Conservation (phyloP, 2,797 vertebrate genomes). For the Helarctos malayanus region DNA sequence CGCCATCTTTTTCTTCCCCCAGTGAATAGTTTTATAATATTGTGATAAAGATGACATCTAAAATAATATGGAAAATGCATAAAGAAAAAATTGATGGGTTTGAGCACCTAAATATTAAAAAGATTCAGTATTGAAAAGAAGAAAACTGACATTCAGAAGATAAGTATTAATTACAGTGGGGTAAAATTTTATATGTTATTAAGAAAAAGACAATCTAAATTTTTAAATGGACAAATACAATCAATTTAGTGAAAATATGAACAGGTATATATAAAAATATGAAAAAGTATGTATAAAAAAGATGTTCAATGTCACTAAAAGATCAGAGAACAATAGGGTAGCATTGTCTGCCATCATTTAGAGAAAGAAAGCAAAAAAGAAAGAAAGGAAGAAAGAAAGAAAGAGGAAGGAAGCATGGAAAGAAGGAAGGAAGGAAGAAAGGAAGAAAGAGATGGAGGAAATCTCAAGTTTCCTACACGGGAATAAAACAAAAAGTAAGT, state of each 20-base stretch:
- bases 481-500: not conserved
- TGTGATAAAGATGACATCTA: not conserved
- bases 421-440: not conserved
- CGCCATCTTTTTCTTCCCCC: too few species aligned
- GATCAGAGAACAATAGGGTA: not conserved
- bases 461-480: not conserved
- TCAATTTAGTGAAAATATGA: not conserved
- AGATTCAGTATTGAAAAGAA: not conserved
- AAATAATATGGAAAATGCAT: not conserved
- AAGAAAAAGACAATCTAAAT: not conserved
- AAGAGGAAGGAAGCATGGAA: not conserved
- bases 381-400: too few species aligned
- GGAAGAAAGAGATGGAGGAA: not conserved
- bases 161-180: not conserved
- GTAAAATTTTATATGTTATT: not conserved
- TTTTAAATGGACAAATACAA: not conserved
- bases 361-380: not conserved
- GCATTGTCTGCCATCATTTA: not conserved
- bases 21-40: not conserved
- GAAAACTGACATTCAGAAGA: not conserved
- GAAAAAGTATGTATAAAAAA: not conserved
- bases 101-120: not conserved
- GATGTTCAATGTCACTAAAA: not conserved
- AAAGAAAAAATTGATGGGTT: not conserved
- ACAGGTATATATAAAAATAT: not conserved